Percentiles rank a stretch among this genome's conserved stretches.
These are phyloP conservation scores for Hydrolagus affinis DNA, from an alignment of 2,113 vertebrate genomes.

Conservation along the genomic window DNA sequence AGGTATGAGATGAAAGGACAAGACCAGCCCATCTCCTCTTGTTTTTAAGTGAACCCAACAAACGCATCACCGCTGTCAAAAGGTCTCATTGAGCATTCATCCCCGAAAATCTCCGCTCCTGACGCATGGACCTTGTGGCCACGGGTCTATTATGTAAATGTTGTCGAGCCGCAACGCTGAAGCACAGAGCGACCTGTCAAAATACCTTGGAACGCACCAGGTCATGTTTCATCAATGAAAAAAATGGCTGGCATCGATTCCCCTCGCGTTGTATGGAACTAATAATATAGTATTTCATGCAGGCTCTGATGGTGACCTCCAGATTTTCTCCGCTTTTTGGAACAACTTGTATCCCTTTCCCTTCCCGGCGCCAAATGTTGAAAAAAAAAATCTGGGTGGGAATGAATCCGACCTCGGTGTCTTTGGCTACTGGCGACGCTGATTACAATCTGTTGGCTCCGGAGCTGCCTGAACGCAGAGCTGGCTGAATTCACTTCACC, in stretches of 20 bases:
- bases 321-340: neutral
- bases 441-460: conserved; percentile 9
- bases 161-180: neutral
- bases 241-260: neutral
- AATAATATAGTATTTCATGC: neutral
- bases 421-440: neutral
- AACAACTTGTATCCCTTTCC: conserved; percentile 16
- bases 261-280: neutral
- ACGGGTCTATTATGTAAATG: neutral
- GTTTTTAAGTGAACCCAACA: neutral
- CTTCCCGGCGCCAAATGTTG: neutral
- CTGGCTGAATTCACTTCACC: conserved; percentile 18
- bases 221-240: neutral
- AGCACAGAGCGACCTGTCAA: neutral
- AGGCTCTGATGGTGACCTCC: conserved; percentile 13
- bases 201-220: neutral
- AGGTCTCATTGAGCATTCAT: neutral
- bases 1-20: neutral
- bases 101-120: neutral
- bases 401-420: conserved; percentile 11
- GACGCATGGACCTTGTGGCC: neutral
- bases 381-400: conserved; percentile 30
- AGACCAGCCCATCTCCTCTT: neutral
- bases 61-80: too few species aligned
- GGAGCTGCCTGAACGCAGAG: neutral